Evolutionary conservation across 2,113 vertebrate species (phyloP).

Genomic region (Trichomycterus rosablanca): DNA sequence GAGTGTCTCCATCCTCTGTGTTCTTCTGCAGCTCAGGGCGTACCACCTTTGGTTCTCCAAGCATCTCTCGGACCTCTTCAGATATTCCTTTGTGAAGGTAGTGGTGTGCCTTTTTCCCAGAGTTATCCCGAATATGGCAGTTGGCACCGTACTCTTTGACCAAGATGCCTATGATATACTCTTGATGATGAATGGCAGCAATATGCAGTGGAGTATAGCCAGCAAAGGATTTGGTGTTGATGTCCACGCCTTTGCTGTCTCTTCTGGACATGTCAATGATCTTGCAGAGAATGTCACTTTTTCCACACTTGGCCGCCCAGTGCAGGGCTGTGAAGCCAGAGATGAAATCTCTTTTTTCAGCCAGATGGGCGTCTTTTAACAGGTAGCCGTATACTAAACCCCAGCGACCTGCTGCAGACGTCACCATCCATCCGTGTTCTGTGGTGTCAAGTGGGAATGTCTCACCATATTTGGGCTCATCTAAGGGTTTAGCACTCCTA

Average conservation of each 20-base stretch:
- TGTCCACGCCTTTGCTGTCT: conserved; percentile 59
- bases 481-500: conserved; percentile 52
- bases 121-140: conserved; percentile 77
- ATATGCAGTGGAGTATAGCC: conserved; percentile 91
- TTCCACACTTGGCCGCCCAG: conserved; percentile 88
- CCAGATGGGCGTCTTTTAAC: conserved; percentile 74
- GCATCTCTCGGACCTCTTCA: conserved; percentile 57
- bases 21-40: conserved; percentile 29
- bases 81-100: conserved; percentile 73
- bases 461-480: conserved; percentile 58
- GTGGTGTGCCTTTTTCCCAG: conserved; percentile 81
- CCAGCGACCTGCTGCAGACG: conserved; percentile 77
- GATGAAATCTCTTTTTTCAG: conserved; percentile 81
- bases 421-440: conserved; percentile 85
- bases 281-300: conserved; percentile 72
- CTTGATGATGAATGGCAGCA: conserved; percentile 79
- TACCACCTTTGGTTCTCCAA: conserved; percentile 63
- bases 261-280: conserved; percentile 68
- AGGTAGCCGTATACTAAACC: conserved; percentile 80
- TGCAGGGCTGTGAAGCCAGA: conserved; percentile 90
- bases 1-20: conserved; percentile 73
- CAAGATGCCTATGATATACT: conserved; percentile 69
- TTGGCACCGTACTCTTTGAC: conserved; percentile 72
- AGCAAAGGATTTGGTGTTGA: conserved; percentile 73
- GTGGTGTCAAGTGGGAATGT: conserved; percentile 69